Conservation (phyloP, 1,140 invertebrate genomes). For the Tenebrio molitor region DNA sequence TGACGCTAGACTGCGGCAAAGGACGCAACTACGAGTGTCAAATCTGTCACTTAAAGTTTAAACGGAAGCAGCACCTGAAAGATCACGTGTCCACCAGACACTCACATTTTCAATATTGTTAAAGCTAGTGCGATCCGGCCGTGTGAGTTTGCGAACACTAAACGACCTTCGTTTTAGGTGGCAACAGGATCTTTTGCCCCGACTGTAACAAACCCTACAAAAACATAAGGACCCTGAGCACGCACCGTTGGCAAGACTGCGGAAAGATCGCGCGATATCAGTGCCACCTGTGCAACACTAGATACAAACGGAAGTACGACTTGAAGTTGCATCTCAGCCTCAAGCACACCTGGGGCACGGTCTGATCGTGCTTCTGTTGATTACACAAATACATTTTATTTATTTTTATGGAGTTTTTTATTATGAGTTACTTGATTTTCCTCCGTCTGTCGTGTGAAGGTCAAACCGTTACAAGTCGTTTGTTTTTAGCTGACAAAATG, state of each 20-base stretch:
- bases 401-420: not conserved
- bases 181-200: not conserved
- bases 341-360: not conserved
- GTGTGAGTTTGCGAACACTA: too few species aligned
- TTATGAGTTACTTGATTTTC: not conserved
- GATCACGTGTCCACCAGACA: conserved; percentile 24
- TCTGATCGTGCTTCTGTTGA: too few species aligned
- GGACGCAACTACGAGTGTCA: conserved; percentile 37
- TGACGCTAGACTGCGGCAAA: conserved; percentile 34
- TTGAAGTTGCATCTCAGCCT: conserved; percentile 39
- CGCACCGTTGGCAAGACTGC: conserved; percentile 68
- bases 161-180: not conserved
- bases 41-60: conserved; percentile 23
- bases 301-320: conserved; percentile 66
- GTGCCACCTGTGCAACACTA: conserved; percentile 67
- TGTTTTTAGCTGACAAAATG: conserved; percentile 28
- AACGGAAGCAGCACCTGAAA: conserved; percentile 40
- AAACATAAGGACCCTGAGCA: conserved; percentile 36
- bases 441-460: not conserved
- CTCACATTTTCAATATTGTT: not conserved
- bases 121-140: too few species aligned
- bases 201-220: conserved; percentile 46
- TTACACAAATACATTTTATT: not conserved
- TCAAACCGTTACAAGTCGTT: conserved; percentile 22
- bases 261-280: conserved; percentile 68